Conservation (phyloP, 2,888 invertebrate species). For the Drosophila crucigera region DNA sequence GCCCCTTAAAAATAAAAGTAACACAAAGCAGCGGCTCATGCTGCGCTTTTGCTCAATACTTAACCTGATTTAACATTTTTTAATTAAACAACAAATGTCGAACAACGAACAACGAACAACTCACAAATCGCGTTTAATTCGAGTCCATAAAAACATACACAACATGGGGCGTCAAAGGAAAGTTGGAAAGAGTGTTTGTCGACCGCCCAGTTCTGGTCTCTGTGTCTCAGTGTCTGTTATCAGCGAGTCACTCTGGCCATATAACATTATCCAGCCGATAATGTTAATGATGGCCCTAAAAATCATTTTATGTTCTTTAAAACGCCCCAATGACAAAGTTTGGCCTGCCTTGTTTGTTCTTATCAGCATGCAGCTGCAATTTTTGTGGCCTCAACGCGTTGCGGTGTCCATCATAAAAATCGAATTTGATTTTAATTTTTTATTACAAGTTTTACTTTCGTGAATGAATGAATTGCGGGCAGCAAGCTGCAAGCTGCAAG, state of each 20-base stretch:
- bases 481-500: neutral
- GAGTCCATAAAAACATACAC: constrained; percentile 52
- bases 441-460: constrained; percentile 72
- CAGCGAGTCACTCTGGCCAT: constrained; percentile 15
- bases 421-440: constrained; percentile 70
- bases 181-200: constrained; percentile 44
- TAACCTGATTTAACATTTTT: constrained; percentile 71
- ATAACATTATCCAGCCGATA: constrained; percentile 51
- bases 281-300: constrained; percentile 74
- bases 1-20: constrained; percentile 27
- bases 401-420: constrained; percentile 58
- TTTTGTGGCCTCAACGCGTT: constrained; percentile 49
- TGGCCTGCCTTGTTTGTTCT: constrained; percentile 15
- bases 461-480: constrained; percentile 44
- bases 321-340: constrained; percentile 54
- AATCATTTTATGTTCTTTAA: constrained; percentile 60
- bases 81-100: constrained; percentile 67
- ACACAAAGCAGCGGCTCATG: constrained; percentile 39
- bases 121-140: constrained; percentile 70
- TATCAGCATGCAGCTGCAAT: constrained; percentile 56
- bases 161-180: constrained; percentile 60
- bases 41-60: constrained; percentile 72
- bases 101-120: constrained; percentile 33
- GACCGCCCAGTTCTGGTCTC: constrained; percentile 30
- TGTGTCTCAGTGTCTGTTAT: constrained; percentile 23